These are phyloP conservation scores for Chaenodraco wilsoni DNA, from an alignment of 2,797 vertebrate species.

Conservation along the genomic window DNA sequence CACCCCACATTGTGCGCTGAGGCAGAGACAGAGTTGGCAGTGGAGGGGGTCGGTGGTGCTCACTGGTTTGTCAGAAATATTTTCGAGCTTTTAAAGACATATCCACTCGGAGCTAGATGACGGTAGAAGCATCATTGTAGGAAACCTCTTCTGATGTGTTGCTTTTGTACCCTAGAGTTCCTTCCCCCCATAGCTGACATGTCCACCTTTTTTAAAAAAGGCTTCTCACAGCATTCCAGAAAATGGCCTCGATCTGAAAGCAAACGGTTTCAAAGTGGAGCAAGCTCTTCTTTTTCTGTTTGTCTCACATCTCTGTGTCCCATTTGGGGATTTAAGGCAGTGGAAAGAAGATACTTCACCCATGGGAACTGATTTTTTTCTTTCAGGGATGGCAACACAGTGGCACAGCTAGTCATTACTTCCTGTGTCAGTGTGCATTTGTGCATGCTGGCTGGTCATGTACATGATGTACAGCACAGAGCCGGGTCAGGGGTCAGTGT, in stretches of 20 bases:
- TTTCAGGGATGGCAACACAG: constrained; percentile 11
- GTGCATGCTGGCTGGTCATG: background rate
- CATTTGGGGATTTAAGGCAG: constrained; percentile 20
- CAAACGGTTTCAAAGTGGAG: constrained; percentile 1
- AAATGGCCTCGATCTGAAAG: constrained; percentile 1
- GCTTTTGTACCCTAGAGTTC: constrained; percentile 10
- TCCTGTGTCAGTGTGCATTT: background rate
- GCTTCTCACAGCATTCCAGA: constrained; percentile 24
- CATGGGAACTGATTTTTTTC: constrained; percentile 27
- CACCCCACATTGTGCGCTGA: constrained; percentile 69
- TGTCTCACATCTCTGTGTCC: constrained; percentile 2
- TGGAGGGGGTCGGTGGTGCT: background rate
- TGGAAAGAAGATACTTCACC: constrained; percentile 15
- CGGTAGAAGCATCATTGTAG: background rate
- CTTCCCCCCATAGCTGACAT: constrained; percentile 7
- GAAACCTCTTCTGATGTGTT: constrained; percentile 5
- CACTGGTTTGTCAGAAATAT: constrained; percentile 12
- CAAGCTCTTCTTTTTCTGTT: constrained; percentile 23
- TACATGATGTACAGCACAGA: constrained; percentile 35
- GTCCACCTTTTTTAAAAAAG: constrained; percentile 7
- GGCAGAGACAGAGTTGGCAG: constrained; percentile 50
- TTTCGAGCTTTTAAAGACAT: constrained; percentile 1
- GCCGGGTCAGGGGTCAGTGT: constrained; percentile 19
- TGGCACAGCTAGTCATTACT: constrained; percentile 11
- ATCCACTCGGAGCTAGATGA: background rate